These are phyloP conservation scores for Synergus umbraculus DNA, from an alignment of 2,888 invertebrate genomes.

Conservation along the genomic window DNA sequence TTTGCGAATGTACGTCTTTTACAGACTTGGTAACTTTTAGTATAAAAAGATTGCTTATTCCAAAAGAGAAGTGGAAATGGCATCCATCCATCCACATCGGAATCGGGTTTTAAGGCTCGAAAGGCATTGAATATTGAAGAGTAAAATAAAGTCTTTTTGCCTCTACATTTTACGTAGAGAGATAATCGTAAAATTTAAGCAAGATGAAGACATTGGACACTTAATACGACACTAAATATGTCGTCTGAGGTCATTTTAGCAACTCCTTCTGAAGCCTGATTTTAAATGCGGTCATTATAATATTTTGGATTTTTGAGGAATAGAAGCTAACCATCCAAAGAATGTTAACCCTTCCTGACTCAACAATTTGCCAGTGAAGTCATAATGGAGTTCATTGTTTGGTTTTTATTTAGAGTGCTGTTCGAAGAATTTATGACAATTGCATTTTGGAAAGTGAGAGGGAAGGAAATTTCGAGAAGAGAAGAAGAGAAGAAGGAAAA, in stretches of 20 bases:
- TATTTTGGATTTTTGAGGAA: background rate
- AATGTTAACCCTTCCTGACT: background rate
- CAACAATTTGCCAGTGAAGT: background rate
- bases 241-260: background rate
- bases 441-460: background rate
- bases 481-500: constrained; percentile 12
- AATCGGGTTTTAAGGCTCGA: constrained; percentile 19
- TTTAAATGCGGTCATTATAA: background rate
- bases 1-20: constrained; percentile 18
- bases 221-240: constrained; percentile 1
- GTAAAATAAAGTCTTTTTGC: constrained; percentile 37
- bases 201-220: background rate
- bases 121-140: constrained; percentile 49
- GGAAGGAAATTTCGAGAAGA: background rate
- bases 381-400: background rate
- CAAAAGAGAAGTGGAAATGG: constrained; percentile 13
- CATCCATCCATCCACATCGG: constrained; percentile 28
- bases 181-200: background rate
- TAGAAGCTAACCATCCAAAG: background rate
- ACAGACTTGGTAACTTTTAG: constrained; percentile 25
- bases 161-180: constrained; percentile 11
- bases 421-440: constrained; percentile 29
- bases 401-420: constrained; percentile 5
- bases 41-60: constrained; percentile 15
- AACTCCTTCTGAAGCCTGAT: background rate